Conservation (phyloP, 2,113 vertebrate genomes). For the Lasiurus cinereus region DNA sequence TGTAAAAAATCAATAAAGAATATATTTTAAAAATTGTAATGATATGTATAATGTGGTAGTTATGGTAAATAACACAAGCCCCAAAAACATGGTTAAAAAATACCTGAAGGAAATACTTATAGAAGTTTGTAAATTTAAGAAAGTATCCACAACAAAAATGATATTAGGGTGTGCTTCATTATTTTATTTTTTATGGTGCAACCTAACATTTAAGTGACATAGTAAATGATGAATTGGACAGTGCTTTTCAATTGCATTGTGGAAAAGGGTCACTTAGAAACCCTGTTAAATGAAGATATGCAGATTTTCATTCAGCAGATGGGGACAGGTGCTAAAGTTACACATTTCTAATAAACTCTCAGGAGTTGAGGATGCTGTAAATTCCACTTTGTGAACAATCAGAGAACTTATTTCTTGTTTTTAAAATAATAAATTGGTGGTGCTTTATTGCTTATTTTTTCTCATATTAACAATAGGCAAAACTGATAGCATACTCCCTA, state of each 20-base stretch:
- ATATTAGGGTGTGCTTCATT: background rate
- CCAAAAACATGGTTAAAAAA: background rate
- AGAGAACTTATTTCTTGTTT: background rate
- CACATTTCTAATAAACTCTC: background rate
- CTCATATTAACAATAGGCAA: background rate
- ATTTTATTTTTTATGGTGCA: background rate
- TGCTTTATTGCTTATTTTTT: background rate
- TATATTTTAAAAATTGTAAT: background rate
- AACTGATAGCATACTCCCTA: background rate
- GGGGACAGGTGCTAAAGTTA: background rate
- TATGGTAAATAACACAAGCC: background rate
- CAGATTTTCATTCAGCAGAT: background rate
- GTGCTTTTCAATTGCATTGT: background rate
- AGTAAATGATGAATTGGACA: background rate
- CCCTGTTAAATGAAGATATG: background rate
- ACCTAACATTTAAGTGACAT: background rate
- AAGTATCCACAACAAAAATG: constrained; percentile 1
- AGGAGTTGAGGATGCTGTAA: background rate
- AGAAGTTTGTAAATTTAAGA: background rate
- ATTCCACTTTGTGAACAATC: background rate
- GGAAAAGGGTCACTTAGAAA: background rate
- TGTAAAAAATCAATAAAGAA: no score
- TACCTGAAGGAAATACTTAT: constrained; percentile 33
- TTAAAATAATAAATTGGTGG: background rate
- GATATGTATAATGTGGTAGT: background rate